Evolutionary conservation across 2,888 invertebrate genomes (phyloP).

Genomic region (Drosophila mercatorum): DNA sequence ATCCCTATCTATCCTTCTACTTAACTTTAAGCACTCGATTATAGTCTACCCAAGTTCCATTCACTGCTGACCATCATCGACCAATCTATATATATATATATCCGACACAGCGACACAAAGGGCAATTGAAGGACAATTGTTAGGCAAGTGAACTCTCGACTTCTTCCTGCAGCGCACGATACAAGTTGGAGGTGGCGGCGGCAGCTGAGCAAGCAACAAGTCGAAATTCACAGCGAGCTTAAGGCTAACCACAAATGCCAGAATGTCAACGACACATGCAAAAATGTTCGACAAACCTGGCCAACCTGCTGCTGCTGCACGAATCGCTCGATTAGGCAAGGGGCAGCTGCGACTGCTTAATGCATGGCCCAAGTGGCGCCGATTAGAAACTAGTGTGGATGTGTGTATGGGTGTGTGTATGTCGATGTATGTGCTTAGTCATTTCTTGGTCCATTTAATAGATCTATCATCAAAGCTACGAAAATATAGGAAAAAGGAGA

Average conservation of each 20-base stretch:
- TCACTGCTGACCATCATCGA: too few relatives aligned
- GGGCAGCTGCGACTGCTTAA: not conserved
- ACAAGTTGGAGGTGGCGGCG: not conserved
- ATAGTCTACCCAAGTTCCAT: not conserved
- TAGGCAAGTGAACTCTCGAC: not conserved
- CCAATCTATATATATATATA: too few relatives aligned
- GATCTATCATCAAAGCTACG: too few relatives aligned
- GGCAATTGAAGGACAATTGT: not conserved
- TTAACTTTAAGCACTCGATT: too few relatives aligned
- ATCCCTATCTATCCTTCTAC: too few relatives aligned
- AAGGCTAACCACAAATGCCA: not conserved
- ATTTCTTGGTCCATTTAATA: too few relatives aligned
- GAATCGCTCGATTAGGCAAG: slow-evolving; percentile 6
- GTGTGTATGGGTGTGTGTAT: too few relatives aligned
- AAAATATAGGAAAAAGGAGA: too few relatives aligned
- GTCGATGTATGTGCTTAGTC: too few relatives aligned
- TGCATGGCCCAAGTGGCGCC: not conserved
- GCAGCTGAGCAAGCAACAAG: not conserved
- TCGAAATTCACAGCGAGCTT: slow-evolving; percentile 4
- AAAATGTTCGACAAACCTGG: slow-evolving; percentile 11
- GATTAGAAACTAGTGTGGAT: too few relatives aligned
- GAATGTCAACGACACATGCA: slow-evolving; percentile 10
- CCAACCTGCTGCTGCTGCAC: not conserved
- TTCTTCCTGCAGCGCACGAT: not conserved
- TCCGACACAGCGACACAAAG: not conserved